Conservation (phyloP, 2,113 vertebrate species). For the Lycaon pictus region DNA sequence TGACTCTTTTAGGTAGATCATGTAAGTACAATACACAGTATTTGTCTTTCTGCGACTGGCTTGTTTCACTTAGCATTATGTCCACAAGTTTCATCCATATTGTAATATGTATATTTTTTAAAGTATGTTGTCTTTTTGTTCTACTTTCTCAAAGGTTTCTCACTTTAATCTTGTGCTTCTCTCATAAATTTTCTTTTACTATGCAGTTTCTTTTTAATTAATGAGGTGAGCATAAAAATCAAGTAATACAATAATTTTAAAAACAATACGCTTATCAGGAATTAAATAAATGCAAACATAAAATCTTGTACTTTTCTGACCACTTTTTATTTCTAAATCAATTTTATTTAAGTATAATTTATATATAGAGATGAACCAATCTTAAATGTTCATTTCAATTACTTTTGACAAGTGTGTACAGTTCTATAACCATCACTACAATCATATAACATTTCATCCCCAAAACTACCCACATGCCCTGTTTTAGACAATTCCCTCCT, state of each 20-base stretch:
- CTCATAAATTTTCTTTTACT: background rate
- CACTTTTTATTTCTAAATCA: background rate
- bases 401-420: background rate
- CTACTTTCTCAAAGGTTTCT: background rate
- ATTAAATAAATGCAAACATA: background rate
- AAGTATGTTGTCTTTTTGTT: background rate
- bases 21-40: background rate
- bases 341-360: background rate
- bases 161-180: background rate
- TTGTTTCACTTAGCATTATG: background rate
- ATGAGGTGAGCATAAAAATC: background rate
- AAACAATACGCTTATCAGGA: background rate
- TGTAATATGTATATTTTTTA: background rate
- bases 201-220: background rate
- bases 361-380: background rate
- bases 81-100: background rate
- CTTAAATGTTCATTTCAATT: background rate
- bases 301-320: background rate
- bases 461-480: background rate
- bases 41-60: background rate
- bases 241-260: background rate
- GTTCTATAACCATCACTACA: background rate
- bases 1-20: background rate
- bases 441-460: background rate
- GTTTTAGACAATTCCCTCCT: background rate